Percentiles rank a stretch among this genome's conserved stretches.
Evolutionary conservation across 1,140 invertebrate species (phyloP).

Genomic region (Zaprionus vittiger): DNA sequence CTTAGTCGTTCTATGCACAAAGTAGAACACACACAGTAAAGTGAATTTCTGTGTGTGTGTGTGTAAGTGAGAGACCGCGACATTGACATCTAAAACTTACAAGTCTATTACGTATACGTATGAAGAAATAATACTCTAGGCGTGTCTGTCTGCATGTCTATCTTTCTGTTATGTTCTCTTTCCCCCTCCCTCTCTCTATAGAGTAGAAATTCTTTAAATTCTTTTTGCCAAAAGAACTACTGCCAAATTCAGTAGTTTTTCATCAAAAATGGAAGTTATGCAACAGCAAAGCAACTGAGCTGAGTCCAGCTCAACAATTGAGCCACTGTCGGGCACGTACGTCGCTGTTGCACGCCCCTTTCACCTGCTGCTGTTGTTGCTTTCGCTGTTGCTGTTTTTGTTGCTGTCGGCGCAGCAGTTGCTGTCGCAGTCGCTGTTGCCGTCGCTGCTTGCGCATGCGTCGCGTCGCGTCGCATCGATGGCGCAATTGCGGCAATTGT

Average conservation of each 20-base stretch:
- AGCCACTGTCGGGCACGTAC: slow-evolving; percentile 30
- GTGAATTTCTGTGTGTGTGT: not conserved
- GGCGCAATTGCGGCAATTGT: slow-evolving; percentile 73
- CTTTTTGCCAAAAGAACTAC: not conserved
- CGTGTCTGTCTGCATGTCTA: not conserved
- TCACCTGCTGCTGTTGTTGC: slow-evolving; percentile 50
- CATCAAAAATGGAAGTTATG: slow-evolving; percentile 35
- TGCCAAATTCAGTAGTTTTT: not conserved
- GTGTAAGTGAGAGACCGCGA: slow-evolving; percentile 25
- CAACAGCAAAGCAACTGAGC: slow-evolving; percentile 13
- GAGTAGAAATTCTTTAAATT: not conserved
- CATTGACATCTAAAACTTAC: slow-evolving; percentile 35
- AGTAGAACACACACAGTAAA: slow-evolving; percentile 32
- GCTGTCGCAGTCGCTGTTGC: not conserved
- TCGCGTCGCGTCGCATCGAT: slow-evolving; percentile 56
- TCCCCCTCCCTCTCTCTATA: not conserved
- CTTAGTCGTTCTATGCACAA: slow-evolving; percentile 28
- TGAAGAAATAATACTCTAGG: not conserved
- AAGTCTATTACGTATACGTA: slow-evolving; percentile 24
- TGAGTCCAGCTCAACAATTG: slow-evolving; percentile 43
- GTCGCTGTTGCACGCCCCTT: slow-evolving; percentile 54
- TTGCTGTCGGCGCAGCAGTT: slow-evolving; percentile 41
- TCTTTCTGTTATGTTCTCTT: not conserved
- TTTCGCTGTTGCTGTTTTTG: slow-evolving; percentile 17
- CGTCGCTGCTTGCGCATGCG: slow-evolving; percentile 50